Evolutionary conservation across 2,888 invertebrate species (phyloP), one percentile per base, ranked within the genome.

Genomic region (Lomographa bimaculata): DNA sequence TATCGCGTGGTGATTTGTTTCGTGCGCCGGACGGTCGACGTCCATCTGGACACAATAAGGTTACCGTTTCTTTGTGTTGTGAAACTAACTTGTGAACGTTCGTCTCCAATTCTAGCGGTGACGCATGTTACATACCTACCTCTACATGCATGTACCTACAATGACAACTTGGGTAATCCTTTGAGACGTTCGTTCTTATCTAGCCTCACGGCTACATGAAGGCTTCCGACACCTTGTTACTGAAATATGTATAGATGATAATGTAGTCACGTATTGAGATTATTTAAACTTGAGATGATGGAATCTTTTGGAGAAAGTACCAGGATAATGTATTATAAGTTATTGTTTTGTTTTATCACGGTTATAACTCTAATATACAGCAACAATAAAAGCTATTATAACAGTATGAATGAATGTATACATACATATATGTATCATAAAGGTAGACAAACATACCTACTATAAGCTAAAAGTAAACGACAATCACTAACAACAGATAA

Each of bases 51-150:
- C 54, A 71, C 68, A 71, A 73, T 67, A 70, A 63, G 54, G 57
- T 64, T 68, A 54, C 60, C 49, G 59, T 66, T 74, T 72, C 85
- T 83, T 83, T 86, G 85, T 86, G 77, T 69, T 63, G 64, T 68
- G 65, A 65, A 64, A 70, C 60, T 58, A 64, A 70, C 60, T 58
- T 46, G 46, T 57, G 57, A 59, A 53, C 32, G 32, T 23, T 35
- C 26, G 55, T 64, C 64, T 69, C 60, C 60, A 57, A 60, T 64
- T 64, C 63, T 64, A 65, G 65, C 61, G 58, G 60, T 71, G 67
- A 66, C 74, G 74, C 65, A 66, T 63, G 43, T 53, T 57, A 62
- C n/a, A n/a, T n/a, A n/a, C n/a, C n/a, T n/a, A n/a, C n/a, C n/a
- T n/a, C 14, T 14, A 4, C 2, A 14, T 14, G 4, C 2, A 23